Conservation (phyloP, 1,140 invertebrate genomes). For the Lucilia cuprina region DNA sequence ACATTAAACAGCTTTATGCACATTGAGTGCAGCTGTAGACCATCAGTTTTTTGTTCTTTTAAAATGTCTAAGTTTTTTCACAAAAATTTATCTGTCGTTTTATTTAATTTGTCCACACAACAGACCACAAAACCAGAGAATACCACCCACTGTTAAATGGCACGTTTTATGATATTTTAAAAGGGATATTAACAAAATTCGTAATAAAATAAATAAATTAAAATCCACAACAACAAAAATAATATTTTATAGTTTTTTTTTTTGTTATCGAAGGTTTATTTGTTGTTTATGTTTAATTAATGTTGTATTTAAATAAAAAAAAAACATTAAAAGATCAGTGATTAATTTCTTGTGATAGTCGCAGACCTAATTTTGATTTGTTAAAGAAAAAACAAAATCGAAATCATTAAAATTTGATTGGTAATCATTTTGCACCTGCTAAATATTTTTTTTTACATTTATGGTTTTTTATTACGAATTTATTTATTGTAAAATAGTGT, state of each 20-base stretch:
- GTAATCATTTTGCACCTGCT: conserved; percentile 11
- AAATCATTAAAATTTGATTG: conserved; percentile 9
- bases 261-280: not conserved
- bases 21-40: not conserved
- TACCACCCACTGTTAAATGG: conserved; percentile 8
- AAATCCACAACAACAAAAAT: not conserved
- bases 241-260: not conserved
- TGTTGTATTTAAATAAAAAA: not conserved
- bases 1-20: not conserved
- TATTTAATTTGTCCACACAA: not conserved
- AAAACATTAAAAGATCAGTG: not conserved
- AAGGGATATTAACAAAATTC: not conserved
- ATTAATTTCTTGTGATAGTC: not conserved
- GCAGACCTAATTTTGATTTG: not conserved
- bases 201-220: not conserved
- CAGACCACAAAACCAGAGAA: not conserved
- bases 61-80: too few relatives aligned
- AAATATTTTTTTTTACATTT: not conserved
- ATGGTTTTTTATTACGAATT: not conserved
- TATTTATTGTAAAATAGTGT: not conserved
- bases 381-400: not conserved
- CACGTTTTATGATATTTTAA: not conserved
- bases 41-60: not conserved
- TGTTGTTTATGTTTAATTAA: not conserved
- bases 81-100: not conserved